Base-by-base conservation (phyloP, 2,113 vertebrate genomes). In the Xenus cinereus region DNA sequence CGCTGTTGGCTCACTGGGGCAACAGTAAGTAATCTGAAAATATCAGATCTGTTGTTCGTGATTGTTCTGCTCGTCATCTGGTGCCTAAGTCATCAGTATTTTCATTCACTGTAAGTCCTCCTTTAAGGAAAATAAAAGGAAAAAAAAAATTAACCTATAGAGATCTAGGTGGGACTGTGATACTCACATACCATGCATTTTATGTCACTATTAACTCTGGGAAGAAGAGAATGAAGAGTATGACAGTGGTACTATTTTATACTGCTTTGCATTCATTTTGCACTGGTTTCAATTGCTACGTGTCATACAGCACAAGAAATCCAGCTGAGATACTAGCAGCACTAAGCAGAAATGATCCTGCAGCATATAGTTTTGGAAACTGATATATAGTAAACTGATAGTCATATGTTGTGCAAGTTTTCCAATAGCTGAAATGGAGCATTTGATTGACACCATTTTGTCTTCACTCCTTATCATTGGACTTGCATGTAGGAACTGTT, bases 361-460 rank as follows among this genome's bases (percentile, higher is more conserved):
- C 19, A 7, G 43, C 20, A 12, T 81, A 35, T 53, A 60, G n/a
- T 59, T 75, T 83, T 77, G 46, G 62, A 73, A 96, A 43, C 17
- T 81, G 67, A 75, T 92, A 83, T 48, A 41, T n/a, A 57, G 87
- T 56, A 59, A 77, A 57, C n/a, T 63, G 77, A 22, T 69, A 82
- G 64, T 90, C 64, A 43, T 81, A 71, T 84, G 94, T 81, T 92
- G 77, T 67, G 68, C 45, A 88, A 80, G 82, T 82, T 96, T 88
- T 72, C 90, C 77, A 81, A 76, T 92, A 73, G 83, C 93, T 90
- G 92, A 89, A 90, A 39, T 16, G 6, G 26, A 73, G 53, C 37
- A 35, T 81, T 95, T 96, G 95, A 97, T 97, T 96, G 96, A 86
- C 94, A 96, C 66, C 33, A 6, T 95, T 96, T 95, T 68, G 93